A percentile compares a stretch with the other conserved stretches of the same genome.
phyloP scores from a whole-genome alignment of 2,113 vertebrate species.

The Quiscalus mexicanus region DNA sequence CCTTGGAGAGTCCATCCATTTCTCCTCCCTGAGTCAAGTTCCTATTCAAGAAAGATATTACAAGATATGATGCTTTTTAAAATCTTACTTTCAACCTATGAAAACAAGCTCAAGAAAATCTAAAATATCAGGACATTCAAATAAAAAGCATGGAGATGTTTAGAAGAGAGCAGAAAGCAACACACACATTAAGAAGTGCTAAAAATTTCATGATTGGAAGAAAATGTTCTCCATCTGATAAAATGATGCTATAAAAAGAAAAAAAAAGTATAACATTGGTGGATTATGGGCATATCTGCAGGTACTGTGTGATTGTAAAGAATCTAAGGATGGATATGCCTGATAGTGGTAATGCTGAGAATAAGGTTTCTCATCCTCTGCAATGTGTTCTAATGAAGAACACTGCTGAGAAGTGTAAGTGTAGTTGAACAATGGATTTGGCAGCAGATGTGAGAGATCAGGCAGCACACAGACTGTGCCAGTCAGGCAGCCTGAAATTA shows the following conservation, averaged over 20 bases:
- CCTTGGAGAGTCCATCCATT: neutral
- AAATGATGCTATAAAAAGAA: neutral
- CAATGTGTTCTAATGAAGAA: neutral
- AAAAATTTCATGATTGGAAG: neutral
- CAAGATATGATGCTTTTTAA: neutral
- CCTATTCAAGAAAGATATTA: neutral
- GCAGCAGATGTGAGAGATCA: neutral
- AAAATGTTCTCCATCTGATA: neutral
- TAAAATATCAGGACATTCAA: neutral
- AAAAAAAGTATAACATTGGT: accelerated
- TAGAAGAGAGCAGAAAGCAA: neutral
- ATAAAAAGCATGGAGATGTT: neutral
- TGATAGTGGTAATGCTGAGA: neutral
- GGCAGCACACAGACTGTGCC: neutral
- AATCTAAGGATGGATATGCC: neutral
- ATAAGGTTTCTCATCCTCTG: neutral
- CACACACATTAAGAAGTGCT: neutral
- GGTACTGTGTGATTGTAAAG: neutral
- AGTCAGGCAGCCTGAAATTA: neutral
- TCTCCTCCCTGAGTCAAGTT: neutral
- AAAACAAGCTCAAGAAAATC: neutral
- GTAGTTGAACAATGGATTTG: neutral
- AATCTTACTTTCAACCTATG: neutral
- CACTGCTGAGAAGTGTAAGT: neutral
- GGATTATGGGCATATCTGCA: neutral